Conservation (phyloP, 2,797 vertebrate species). For the Kryptopterus vitreolus region DNA sequence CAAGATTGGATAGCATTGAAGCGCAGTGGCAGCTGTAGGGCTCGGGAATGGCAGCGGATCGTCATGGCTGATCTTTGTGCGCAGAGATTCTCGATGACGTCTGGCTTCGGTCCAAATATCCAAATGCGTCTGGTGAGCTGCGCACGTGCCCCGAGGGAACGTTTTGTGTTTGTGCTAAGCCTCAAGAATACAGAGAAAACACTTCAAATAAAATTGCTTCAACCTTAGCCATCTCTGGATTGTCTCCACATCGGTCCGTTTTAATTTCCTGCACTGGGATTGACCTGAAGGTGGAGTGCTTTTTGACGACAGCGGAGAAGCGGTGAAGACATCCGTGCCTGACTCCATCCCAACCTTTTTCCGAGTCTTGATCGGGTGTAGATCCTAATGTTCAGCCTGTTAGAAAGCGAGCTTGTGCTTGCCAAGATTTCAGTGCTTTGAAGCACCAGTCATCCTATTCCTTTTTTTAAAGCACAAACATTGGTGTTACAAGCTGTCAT, state of each 20-base stretch:
- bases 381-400: constrained; percentile 52
- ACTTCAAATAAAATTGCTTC: constrained; percentile 14
- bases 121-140: constrained; percentile 1
- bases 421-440: constrained; percentile 40
- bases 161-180: constrained; percentile 13
- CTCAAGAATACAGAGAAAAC: constrained; percentile 7
- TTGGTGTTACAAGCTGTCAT: constrained; percentile 44
- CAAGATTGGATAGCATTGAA: constrained; percentile 12
- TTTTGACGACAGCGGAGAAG: constrained; percentile 31
- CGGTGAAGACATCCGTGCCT: constrained; percentile 39
- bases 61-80: constrained; percentile 26
- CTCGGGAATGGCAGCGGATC: constrained; percentile 32
- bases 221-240: neutral
- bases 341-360: constrained; percentile 44
- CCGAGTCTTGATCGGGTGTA: constrained; percentile 40
- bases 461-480: constrained; percentile 42
- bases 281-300: neutral
- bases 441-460: constrained; percentile 51
- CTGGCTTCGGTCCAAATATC: constrained; percentile 38
- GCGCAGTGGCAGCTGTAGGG: constrained; percentile 35
- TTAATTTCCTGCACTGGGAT: neutral
- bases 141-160: constrained; percentile 31
- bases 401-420: constrained; percentile 39
- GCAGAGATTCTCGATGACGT: constrained; percentile 44
- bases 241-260: neutral